phyloP scores from a whole-genome alignment of 1,140 invertebrate species.

The Venustaconcha ellipsiformis region DNA sequence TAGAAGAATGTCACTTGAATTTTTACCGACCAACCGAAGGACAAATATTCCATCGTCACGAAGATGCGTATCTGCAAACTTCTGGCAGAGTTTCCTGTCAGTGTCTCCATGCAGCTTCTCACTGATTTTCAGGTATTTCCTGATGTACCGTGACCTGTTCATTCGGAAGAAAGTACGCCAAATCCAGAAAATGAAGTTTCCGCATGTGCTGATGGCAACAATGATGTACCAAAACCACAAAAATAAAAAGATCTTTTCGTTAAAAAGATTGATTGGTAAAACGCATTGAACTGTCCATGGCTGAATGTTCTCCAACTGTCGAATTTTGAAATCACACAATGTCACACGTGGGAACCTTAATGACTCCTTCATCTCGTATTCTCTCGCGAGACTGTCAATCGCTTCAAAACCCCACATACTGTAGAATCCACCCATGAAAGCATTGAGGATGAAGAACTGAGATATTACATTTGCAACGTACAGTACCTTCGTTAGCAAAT shows the following conservation, averaged over 20 bases:
- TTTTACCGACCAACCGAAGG: slow-evolving; percentile 62
- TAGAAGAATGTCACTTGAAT: slow-evolving; percentile 65
- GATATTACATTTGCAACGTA: slow-evolving; percentile 70
- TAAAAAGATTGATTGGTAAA: slow-evolving; percentile 73
- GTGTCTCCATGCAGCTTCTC: slow-evolving; percentile 48
- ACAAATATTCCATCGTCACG: slow-evolving; percentile 67
- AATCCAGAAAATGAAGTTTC: slow-evolving; percentile 62
- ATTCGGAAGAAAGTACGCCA: slow-evolving; percentile 53
- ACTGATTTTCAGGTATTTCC: slow-evolving; percentile 63
- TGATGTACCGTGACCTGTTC: slow-evolving; percentile 58
- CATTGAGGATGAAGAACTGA: slow-evolving; percentile 71
- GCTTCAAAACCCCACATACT: slow-evolving; percentile 71
- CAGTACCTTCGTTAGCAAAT: slow-evolving; percentile 71
- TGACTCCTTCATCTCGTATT: slow-evolving; percentile 66
- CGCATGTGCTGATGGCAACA: slow-evolving; percentile 54
- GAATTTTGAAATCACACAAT: slow-evolving; percentile 71
- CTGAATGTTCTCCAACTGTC: slow-evolving; percentile 65
- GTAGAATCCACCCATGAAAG: slow-evolving; percentile 70
- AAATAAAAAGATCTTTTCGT: slow-evolving; percentile 72
- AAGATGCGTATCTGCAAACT: slow-evolving; percentile 63
- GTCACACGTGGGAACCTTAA: slow-evolving; percentile 68
- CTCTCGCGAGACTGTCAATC: slow-evolving; percentile 64
- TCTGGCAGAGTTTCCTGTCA: slow-evolving; percentile 54
- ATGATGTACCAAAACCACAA: slow-evolving; percentile 67
- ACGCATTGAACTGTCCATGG: slow-evolving; percentile 71